Evolutionary conservation across 2,797 vertebrate genomes (phyloP), one percentile per base, ranked within the genome.

Genomic region (Phaenicophaeus curvirostris): DNA sequence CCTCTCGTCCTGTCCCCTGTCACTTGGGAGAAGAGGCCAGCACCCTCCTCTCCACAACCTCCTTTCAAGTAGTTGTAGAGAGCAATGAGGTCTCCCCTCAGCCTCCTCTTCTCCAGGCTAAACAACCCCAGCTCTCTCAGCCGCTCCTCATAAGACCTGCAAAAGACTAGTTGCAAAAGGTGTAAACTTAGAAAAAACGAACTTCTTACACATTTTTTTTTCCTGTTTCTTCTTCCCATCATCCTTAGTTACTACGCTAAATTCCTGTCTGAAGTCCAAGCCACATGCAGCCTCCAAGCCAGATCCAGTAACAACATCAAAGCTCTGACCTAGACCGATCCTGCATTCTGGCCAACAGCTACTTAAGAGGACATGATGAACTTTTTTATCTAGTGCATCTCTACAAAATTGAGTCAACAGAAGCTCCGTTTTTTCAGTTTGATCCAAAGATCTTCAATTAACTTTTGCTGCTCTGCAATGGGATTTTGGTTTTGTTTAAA

Each of bases 301-400:
- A 91, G 87, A 63, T 89, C 80, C 82, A 95, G 66, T 15, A 90
- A 95, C 73, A 90, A 73, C 63, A 94, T 95, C 95, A 96, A 96
- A 96, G 84, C 31, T 23, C 42, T 87, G 94, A 92, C 78, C 80
- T 28, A 61, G 77, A 21, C 84, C 1, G 0, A 67, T 73, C 39
- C 75, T 31, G 24, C 2, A 0, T 69, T 51, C 78, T 6, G 42
- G 86, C 93, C 90, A 92, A 50, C 59, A 87, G 84, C 89, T 87
- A 87, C 91, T 94, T 93, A 90, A 53, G 50, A 58, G 90, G 88
- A 93, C 83, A 31, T 0, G 6, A 68, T 92, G 90, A 96, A 90
- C 90, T 87, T 82, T 82, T 17, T 6, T 58, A 79, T 89, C 84
- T 31, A 66, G 25, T 69, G 77, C 85, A 69, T 94, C 94, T 85